phyloP scores from a whole-genome alignment of 2,888 invertebrate genomes.

The Ischnus inquisitorius region DNA sequence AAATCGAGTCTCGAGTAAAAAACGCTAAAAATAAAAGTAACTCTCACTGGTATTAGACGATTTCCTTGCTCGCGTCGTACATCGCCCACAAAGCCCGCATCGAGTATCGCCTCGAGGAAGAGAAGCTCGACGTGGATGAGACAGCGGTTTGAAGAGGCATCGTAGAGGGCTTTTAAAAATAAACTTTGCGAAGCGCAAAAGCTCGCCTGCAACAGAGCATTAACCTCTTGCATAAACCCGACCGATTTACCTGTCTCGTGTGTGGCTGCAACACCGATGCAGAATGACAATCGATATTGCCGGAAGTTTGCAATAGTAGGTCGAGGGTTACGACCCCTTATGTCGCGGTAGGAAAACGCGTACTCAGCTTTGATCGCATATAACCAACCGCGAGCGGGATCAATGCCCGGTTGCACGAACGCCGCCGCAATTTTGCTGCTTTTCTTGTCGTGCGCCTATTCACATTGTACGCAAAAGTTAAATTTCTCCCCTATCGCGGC shows the following conservation, averaged over 20 bases:
- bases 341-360: constrained; percentile 26
- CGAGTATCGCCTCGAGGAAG: background rate
- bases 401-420: constrained; percentile 62
- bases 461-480: background rate
- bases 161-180: constrained; percentile 50
- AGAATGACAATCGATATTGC: constrained; percentile 62
- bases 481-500: background rate
- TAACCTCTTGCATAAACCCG: constrained; percentile 60
- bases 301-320: constrained; percentile 61
- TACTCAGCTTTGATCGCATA: constrained; percentile 8
- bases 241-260: constrained; percentile 56
- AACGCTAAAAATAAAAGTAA: too few species aligned
- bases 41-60: too few species aligned
- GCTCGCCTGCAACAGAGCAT: constrained; percentile 43
- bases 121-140: constrained; percentile 6
- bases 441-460: constrained; percentile 34
- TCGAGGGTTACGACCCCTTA: constrained; percentile 57
- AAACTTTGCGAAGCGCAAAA: constrained; percentile 42
- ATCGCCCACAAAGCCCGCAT: too few species aligned
- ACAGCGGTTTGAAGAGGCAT: background rate
- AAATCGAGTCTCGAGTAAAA: too few species aligned
- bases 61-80: too few species aligned
- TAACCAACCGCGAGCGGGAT: constrained; percentile 5
- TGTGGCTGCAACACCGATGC: constrained; percentile 26
- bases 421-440: constrained; percentile 31